Base-by-base conservation (phyloP, 2,113 vertebrate genomes). In the Nesoenas mayeri region DNA sequence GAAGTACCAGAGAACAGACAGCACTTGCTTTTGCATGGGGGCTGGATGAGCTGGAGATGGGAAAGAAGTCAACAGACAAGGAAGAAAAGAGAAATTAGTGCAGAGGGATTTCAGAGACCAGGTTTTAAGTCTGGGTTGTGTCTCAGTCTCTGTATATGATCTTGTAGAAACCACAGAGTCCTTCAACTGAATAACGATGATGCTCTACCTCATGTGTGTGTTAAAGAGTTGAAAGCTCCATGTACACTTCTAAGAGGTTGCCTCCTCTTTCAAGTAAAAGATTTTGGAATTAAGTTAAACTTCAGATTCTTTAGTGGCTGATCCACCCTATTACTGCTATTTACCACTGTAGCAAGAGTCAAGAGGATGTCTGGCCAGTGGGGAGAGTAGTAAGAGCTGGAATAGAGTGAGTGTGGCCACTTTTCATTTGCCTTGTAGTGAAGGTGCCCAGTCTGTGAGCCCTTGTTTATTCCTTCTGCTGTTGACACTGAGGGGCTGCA, bases 161-260 rank as follows among this genome's bases (percentile, higher is more conserved):
- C 24, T 31, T 83, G 34, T 26, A 32, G 48, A 64, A 88, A 29
- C n/a, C 13, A 17, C 25, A 40, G 26, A 54, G 51, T 50, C 34
- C 11, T 74, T 26, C 29, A 70, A 0, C 5, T 71, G 26, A 36
- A 36, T 61, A 61, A n/a, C 1, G 0, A 3, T 32, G 9, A 8
- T 57, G 22, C 26, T 86, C 40, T 87, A 36, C 11, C 24, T 66
- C 7, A 5, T 40, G 5, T 24, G 6, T 34, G 9, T 79, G 15
- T 71, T 92, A n/a, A 93, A 77, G 42, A 87, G 25, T 40, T 32
- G 26, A 73, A 65, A 88, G 17, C 18, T 80, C 47, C 24, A 38
- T 61, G 58, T 78, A 51, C 1, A 4, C n/a, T 87, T 79, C 21
- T 74, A 5, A 74, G 58, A 62, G 19, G 24, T 50, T 58, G 28